Evolutionary conservation across 2,888 invertebrate species (phyloP), one percentile per base, ranked within the genome.

Genomic region (Polia nebulosa): DNA sequence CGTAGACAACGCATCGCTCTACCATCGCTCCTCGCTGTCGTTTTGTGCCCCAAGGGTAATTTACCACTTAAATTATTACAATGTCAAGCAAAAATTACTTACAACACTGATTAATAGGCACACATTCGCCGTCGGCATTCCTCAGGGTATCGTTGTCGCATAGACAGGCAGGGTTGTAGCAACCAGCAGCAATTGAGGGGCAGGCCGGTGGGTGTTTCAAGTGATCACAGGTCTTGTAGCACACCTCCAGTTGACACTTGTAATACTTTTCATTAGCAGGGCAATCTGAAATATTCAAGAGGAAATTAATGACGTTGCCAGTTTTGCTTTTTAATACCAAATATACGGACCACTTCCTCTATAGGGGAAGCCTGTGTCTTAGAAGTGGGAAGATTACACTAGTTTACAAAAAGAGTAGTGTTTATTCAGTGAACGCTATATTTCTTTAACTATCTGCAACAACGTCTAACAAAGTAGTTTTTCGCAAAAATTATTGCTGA

Each of bases 201-300:
- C 77, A 78, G 1, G 71, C 7, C 1, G 55, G 65, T 9, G 39
- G 55, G 6, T 0, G 51, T 22, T 20, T 62, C 20, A 75, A 39
- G 29, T 78, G 11, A 0, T 64, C 51, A 52, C 77, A 78, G 2
- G 41, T 71, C 62, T 66, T 75, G 11, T 36, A 47, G n/a, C 77
- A 84, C 34, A 47, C 63, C 61, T 58, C 76, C 63, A 64, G 57
- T 20, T 71, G 64, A 60, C 80, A 77, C 27, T 60, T 71, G 44
- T 62, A 49, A 58, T 71, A 67, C 20, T 56, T 25, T 39, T 65
- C 80, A 53, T 70, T 44, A 13, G 29, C 29, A 20, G 62, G 62
- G 29, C 84, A 84, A 62, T 78, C 70, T 71, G 72, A 20, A 80
- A 73, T 25, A 13, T 63, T 61, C 8, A 66, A 51, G n/a, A 68